Base-by-base conservation (phyloP, 64 coral and sea anemone species). In the Platygyra sinensis region DNA sequence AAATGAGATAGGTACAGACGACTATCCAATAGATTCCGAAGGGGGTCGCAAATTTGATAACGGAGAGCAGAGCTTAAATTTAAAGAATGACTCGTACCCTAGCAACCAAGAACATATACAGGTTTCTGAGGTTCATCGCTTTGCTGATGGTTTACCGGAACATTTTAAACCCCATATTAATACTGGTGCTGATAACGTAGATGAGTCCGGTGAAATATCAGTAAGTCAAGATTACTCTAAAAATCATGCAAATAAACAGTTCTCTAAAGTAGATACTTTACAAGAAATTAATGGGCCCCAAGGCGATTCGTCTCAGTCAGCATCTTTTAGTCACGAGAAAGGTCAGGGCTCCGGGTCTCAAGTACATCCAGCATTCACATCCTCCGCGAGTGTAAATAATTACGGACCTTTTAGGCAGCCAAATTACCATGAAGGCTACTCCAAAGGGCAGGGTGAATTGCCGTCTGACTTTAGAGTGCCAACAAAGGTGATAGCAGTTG, bases 401-500 rank as follows among this genome's bases (percentile, higher is more conserved):
- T 36, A 29, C 11, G 38, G 62, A 22, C 38, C 81, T 15, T n/a
- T 72, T 12, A 9, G 10, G 25, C 76, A 55, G 22, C 50, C 38
- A 79, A 14, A 20, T 25, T 55, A 79, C 51, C n/a, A 13, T 15
- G 2, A 54, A 30, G 24, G 38, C 16, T 77, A 36, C 19, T 42
- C 76, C 50, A 79, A 54, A 28, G 38, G 15, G 46, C 15, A 55
- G 16, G 13, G 24, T 64, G 32, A 85, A 17, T 51, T 25, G 3
- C 2, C 22, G 13, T 25, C 36, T 13, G 81, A 17, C n/a, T 71
- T 51, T 4, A 69, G 42, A 50, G 14, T 36, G 12, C 81, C 81
- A 51, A 51, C 81, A 50, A 85, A 85, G 20, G 36, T 85, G 10
- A 85, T 85, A 27, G 81, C 81, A 8, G 81, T 85, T 36, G 81